These are phyloP conservation scores for Drosophila mayri DNA, from an alignment of 1,140 invertebrate genomes.

Conservation along the genomic window DNA sequence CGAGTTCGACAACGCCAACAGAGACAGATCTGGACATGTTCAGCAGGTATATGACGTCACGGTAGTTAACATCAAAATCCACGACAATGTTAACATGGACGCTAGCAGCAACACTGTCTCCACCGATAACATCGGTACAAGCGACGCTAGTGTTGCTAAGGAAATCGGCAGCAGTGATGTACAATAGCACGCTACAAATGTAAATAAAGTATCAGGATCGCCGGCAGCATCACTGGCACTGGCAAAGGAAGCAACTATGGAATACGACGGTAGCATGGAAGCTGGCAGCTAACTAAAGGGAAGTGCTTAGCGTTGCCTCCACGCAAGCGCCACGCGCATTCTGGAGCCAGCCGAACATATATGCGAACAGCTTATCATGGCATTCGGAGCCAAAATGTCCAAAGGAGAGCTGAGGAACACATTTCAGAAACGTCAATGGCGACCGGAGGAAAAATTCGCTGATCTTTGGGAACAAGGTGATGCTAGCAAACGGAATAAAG, in stretches of 20 bases:
- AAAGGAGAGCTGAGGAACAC: slow-evolving; percentile 1
- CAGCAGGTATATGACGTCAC: no score
- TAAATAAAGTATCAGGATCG: neutral
- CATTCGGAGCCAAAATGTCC: neutral
- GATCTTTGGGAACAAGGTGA: neutral
- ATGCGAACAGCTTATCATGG: neutral
- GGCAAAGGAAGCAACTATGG: neutral
- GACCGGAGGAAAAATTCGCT: neutral
- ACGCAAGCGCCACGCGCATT: neutral
- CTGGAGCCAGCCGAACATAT: neutral
- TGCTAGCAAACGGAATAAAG: neutral
- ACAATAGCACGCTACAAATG: no score
- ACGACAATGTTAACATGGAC: no score
- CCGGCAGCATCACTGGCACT: neutral
- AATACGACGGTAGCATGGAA: neutral
- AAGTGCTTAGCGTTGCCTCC: neutral
- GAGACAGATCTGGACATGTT: no score
- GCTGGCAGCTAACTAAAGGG: neutral
- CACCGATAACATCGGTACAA: no score
- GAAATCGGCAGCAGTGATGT: no score
- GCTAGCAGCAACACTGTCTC: no score
- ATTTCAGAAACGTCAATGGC: neutral
- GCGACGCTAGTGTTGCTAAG: neutral
- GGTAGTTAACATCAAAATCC: no score
- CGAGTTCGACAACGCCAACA: no score